These are phyloP conservation scores for Hozukius guyotensis DNA, from an alignment of 2,797 vertebrate species.

Conservation along the genomic window DNA sequence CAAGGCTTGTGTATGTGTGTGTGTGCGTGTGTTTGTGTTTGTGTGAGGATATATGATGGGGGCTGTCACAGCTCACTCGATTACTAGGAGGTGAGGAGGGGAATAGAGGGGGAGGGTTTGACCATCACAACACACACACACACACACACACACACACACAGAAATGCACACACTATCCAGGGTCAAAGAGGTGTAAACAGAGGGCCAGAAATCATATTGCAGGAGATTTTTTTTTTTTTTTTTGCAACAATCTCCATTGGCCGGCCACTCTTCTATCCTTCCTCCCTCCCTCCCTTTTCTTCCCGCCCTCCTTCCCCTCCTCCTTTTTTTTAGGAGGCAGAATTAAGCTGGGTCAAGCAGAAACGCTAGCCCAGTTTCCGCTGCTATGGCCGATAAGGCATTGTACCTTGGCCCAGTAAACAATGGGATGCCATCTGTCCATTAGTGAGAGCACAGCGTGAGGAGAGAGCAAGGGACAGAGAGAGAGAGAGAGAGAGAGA, in stretches of 20 bases:
- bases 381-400: conserved; percentile 83
- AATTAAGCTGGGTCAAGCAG: conserved; percentile 82
- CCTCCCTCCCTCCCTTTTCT: conserved; percentile 20
- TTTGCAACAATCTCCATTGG: conserved; percentile 42
- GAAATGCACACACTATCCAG: conserved; percentile 48
- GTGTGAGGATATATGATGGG: conserved; percentile 62
- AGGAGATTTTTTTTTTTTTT: conserved; percentile 26
- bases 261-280: conserved; percentile 20
- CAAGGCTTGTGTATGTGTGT: conserved; percentile 66
- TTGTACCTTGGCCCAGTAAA: conserved; percentile 85
- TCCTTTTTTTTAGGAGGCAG: conserved; percentile 75
- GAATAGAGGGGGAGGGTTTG: conserved; percentile 46
- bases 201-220: conserved; percentile 64
- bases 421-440: conserved; percentile 84
- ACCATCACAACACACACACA: conserved; percentile 44
- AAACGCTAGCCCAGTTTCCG: conserved; percentile 83
- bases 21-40: conserved; percentile 46
- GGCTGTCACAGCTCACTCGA: conserved; percentile 81
- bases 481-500: conserved; percentile 30
- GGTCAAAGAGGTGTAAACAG: conserved; percentile 64
- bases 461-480: conserved; percentile 53
- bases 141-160: conserved; percentile 32
- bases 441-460: conserved; percentile 77
- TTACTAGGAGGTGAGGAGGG: conserved; percentile 67
- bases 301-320: conserved; percentile 45